Percentiles rank a stretch among this genome's conserved stretches.
Conservation (phyloP, 2,888 invertebrate species). For the Nebria salina region DNA sequence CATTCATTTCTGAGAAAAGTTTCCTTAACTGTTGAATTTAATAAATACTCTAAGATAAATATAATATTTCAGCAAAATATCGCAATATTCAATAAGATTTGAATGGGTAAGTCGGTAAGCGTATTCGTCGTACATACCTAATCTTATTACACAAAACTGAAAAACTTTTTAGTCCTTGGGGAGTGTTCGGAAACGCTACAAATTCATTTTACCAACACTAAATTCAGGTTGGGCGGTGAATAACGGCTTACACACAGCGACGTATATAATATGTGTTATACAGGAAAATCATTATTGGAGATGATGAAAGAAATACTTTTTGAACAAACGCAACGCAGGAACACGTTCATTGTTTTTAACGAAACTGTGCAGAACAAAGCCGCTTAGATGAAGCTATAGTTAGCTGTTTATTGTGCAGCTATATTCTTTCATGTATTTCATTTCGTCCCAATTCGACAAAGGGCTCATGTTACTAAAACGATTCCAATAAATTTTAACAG, state of each 20-base stretch:
- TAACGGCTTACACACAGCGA: too few relatives aligned
- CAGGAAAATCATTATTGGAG: not conserved
- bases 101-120: not conserved
- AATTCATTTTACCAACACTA: not conserved
- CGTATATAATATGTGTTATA: not conserved
- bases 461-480: too few relatives aligned
- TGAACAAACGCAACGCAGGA: not conserved
- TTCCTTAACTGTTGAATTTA: too few relatives aligned
- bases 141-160: not conserved
- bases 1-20: too few relatives aligned
- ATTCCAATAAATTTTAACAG: too few relatives aligned
- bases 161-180: not conserved
- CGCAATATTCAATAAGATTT: not conserved
- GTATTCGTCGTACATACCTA: not conserved
- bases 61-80: too few relatives aligned
- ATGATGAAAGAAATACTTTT: not conserved
- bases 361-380: not conserved
- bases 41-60: too few relatives aligned
- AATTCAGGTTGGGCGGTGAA: not conserved
- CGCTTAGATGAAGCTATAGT: too few relatives aligned
- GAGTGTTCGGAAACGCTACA: not conserved
- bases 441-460: too few relatives aligned
- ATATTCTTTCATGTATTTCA: too few relatives aligned
- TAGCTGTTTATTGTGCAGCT: too few relatives aligned
- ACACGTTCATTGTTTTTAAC: not conserved